Percentiles rank a stretch among this genome's conserved stretches.
Conservation (phyloP, 2,888 invertebrate species). For the Antheraea yamamai region DNA sequence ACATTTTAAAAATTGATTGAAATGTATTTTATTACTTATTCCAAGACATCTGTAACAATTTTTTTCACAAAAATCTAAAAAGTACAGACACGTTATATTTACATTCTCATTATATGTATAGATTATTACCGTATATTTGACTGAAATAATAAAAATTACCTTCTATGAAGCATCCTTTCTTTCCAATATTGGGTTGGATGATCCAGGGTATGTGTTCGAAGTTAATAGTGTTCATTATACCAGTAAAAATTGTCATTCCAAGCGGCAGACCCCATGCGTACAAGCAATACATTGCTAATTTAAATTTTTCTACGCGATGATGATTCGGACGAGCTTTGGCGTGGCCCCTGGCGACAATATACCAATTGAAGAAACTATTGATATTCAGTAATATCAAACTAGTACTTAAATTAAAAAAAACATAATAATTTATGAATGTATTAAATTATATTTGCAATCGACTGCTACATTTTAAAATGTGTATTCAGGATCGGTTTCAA, state of each 20-base stretch:
- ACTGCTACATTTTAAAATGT: too few species aligned
- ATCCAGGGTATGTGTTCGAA: conserved; percentile 56
- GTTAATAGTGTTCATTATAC: conserved; percentile 40
- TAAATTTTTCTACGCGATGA: conserved; percentile 62
- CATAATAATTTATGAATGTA: too few species aligned
- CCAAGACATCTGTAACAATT: too few species aligned
- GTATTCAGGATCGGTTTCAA: neutral
- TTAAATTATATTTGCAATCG: too few species aligned
- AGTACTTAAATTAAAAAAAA: too few species aligned
- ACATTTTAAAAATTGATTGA: too few species aligned
- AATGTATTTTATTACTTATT: too few species aligned
- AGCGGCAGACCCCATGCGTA: conserved; percentile 66
- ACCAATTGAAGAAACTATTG: neutral
- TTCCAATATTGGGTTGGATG: conserved; percentile 53
- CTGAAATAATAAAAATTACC: conserved; percentile 38
- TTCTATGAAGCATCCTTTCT: conserved; percentile 58
- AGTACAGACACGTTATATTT: too few species aligned
- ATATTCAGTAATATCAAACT: neutral
- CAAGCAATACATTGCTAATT: conserved; percentile 63
- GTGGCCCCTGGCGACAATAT: conserved; percentile 53
- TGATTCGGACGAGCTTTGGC: conserved; percentile 70
- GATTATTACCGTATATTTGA: neutral
- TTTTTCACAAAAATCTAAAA: too few species aligned
- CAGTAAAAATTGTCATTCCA: conserved; percentile 48
- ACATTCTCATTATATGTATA: too few species aligned